Percentiles rank a stretch among this genome's conserved stretches.
phyloP scores from a whole-genome alignment of 2,888 invertebrate genomes.

The Ichneumoninae sp. region DNA sequence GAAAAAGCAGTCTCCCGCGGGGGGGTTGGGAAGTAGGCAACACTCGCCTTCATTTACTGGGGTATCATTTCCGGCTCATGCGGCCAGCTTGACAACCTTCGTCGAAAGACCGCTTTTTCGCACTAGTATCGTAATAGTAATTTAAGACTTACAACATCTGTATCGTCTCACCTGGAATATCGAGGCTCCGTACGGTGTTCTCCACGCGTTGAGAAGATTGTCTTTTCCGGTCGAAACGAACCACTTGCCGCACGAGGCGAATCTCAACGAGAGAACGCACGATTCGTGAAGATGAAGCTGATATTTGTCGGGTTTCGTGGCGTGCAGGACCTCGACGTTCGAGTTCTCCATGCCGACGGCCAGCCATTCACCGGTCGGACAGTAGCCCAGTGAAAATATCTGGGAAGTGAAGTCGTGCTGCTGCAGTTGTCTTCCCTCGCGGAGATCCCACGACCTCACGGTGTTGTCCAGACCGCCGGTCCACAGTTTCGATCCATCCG shows the following conservation, averaged over 20 bases:
- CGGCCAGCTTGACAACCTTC: too few species aligned
- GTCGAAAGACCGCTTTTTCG: too few species aligned
- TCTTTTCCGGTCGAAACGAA: constrained; percentile 99
- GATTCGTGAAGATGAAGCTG: constrained; percentile 98
- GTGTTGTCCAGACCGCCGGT: constrained; percentile 99
- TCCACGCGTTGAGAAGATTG: constrained; percentile 98
- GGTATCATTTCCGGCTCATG: too few species aligned
- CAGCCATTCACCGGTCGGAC: constrained; percentile 98
- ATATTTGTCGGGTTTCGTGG: constrained; percentile 97
- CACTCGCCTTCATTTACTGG: too few species aligned
- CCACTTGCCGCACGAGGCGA: constrained; percentile 99
- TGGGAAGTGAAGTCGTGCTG: constrained; percentile 98
- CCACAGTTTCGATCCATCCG: constrained; percentile 95
- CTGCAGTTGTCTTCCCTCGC: constrained; percentile 96
- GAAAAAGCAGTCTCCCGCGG: too few species aligned
- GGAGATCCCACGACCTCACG: constrained; percentile 97
- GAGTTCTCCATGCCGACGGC: constrained; percentile 99
- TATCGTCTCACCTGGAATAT: constrained; percentile 94
- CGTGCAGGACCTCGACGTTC: constrained; percentile 97
- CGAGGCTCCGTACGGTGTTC: constrained; percentile 98
- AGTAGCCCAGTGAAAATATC: constrained; percentile 94
- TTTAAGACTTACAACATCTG: too few species aligned
- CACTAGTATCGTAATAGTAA: too few species aligned
- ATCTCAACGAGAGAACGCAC: constrained; percentile 97
- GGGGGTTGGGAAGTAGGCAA: too few species aligned